Base-by-base conservation (phyloP, 2,113 vertebrate genomes). In the Urocitellus parryii region DNA sequence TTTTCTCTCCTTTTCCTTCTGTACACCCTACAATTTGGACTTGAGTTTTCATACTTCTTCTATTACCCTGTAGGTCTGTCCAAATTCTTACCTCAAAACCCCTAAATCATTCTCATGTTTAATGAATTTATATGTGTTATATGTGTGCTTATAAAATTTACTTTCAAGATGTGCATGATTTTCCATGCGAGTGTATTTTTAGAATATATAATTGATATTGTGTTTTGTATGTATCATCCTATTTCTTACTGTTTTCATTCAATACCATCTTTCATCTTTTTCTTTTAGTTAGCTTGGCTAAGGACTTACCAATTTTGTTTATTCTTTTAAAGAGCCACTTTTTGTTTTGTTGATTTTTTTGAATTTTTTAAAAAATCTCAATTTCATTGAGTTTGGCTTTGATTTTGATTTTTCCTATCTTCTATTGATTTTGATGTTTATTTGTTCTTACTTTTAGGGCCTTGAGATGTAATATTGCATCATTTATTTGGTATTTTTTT, bases 101-200 rank as follows among this genome's bases (percentile, higher is more conserved):
- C 13, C 8, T 32, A 84, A 63, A 70, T 48, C 53, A 65, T 25
- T 74, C 32, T 24, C 18, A 27, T 79, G 42, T 87, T 65, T 85
- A 80, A 80, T 68, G 34, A 5, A 93, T 92, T 63, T 94, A 13
- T 68, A 9, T 78, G 51, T 29, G 8, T 63, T 94, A 13, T 68
- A 9, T 78, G 51, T 29, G 8, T 81, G 72, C 45, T 86, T 87
- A n/a, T 88, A 91, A 45, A 93, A 51, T 80, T 39, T 34, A 29
- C 18, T 95, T 79, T 93, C 27, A 68, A 91, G 77, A 88, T 61
- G 20, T 70, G 45, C 24, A 58, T 77, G 18, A 48, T 92, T 91
- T 74, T n/a, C 25, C 29, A 81, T n/a, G 32, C 39, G 17, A 18
- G 27, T 45, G 22, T 73, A 32, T n/a, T 85, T 84, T 95, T 72